Conservation (phyloP, 1,140 invertebrate species). For the Lepidurus couesii region DNA sequence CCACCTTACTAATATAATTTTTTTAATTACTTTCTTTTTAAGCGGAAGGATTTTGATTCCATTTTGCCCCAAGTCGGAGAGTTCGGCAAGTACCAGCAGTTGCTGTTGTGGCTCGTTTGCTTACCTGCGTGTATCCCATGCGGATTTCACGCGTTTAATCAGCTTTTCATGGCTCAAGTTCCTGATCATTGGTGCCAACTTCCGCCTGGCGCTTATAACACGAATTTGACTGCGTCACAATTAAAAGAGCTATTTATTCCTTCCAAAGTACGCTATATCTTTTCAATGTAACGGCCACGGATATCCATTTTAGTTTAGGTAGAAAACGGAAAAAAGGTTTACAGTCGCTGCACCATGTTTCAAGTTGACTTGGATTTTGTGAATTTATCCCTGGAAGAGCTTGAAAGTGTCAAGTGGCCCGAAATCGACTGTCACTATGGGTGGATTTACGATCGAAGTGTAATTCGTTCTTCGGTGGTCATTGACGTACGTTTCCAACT, state of each 20-base stretch:
- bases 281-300: constrained; percentile 2
- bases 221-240: constrained; percentile 41
- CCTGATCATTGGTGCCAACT: constrained; percentile 44
- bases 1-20: background rate
- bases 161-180: constrained; percentile 51
- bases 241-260: constrained; percentile 36
- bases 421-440: constrained; percentile 62
- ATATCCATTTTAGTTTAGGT: constrained; percentile 21
- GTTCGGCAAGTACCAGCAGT: constrained; percentile 78
- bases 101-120: constrained; percentile 77
- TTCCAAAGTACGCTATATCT: background rate
- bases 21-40: background rate
- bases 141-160: constrained; percentile 84
- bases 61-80: constrained; percentile 76
- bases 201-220: constrained; percentile 37
- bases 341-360: constrained; percentile 28
- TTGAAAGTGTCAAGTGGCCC: background rate
- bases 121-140: constrained; percentile 80
- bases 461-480: constrained; percentile 67
- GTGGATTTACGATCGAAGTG: constrained; percentile 68
- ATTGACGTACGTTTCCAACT: constrained; percentile 60
- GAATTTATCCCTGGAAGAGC: background rate
- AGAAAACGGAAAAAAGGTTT: constrained; percentile 24
- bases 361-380: background rate
- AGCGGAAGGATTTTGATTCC: constrained; percentile 56